A percentile compares a stretch with the other conserved stretches of the same genome.
These are phyloP conservation scores for Chalcosyrphus nemorum DNA, from an alignment of 2,888 invertebrate genomes.

Conservation along the genomic window DNA sequence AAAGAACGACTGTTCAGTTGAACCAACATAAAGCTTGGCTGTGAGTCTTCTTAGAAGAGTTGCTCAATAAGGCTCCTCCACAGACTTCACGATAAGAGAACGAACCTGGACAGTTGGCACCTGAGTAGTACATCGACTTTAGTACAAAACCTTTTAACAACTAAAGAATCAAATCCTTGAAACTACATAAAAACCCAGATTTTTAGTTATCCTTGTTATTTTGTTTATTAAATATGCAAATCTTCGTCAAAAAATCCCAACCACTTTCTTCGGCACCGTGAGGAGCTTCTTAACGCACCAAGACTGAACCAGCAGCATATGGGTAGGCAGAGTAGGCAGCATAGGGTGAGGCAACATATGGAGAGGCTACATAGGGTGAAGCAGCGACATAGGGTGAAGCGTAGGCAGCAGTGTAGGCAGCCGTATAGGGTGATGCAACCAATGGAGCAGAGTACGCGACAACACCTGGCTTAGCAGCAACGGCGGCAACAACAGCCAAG, in stretches of 20 bases:
- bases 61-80: too few relatives aligned
- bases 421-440: slow-evolving; percentile 45
- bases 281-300: slow-evolving; percentile 32
- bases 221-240: not conserved
- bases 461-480: slow-evolving; percentile 55
- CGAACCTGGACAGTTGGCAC: too few relatives aligned
- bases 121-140: too few relatives aligned
- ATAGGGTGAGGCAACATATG: slow-evolving; percentile 55
- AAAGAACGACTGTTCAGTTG: too few relatives aligned
- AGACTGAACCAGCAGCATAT: slow-evolving; percentile 37
- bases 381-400: slow-evolving; percentile 52
- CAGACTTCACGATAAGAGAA: too few relatives aligned
- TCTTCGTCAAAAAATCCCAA: not conserved
- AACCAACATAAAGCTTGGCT: too few relatives aligned
- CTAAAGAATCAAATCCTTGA: too few relatives aligned
- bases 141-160: too few relatives aligned
- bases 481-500: slow-evolving; percentile 46
- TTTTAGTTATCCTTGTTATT: not conserved
- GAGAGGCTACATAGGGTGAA: slow-evolving; percentile 50
- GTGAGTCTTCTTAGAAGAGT: too few relatives aligned
- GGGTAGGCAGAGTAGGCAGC: slow-evolving; percentile 56
- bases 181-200: not conserved
- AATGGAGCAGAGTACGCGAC: slow-evolving; percentile 44
- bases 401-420: slow-evolving; percentile 46
- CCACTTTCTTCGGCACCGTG: not conserved